Evolutionary conservation across 2,888 invertebrate genomes (phyloP).

Genomic region (Xylophagus ater): DNA sequence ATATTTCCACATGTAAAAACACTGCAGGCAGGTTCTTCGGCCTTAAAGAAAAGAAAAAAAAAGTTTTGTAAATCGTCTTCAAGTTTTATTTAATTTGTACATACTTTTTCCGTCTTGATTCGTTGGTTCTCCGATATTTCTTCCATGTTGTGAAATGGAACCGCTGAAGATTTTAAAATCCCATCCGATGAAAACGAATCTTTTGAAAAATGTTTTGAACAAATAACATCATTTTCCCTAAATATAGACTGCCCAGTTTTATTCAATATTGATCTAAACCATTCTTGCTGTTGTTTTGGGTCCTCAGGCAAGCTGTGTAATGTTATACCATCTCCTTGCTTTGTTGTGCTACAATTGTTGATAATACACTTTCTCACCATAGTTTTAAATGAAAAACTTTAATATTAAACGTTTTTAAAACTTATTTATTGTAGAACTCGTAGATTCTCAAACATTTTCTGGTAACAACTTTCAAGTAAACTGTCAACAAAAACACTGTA

Average conservation of each 20-base stretch:
- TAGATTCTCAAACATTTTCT: too few relatives aligned
- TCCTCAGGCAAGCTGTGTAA: constrained; percentile 10
- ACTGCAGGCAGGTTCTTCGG: constrained; percentile 1
- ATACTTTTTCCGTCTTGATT: constrained; percentile 4
- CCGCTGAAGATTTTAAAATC: constrained; percentile 3
- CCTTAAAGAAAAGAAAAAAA: not conserved
- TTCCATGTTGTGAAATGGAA: constrained; percentile 2
- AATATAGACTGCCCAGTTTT: constrained; percentile 10
- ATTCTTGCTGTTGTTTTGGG: constrained; percentile 2
- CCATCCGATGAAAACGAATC: constrained; percentile 3
- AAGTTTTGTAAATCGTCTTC: not conserved
- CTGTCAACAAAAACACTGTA: too few relatives aligned
- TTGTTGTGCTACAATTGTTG: too few relatives aligned
- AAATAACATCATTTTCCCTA: constrained; percentile 10
- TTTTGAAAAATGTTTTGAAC: constrained; percentile 11
- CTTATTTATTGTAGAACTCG: too few relatives aligned
- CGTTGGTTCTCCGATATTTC: not conserved
- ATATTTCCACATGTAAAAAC: constrained; percentile 9
- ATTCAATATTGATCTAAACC: constrained; percentile 8
- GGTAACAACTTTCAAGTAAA: too few relatives aligned
- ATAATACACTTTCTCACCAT: too few relatives aligned
- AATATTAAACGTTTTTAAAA: too few relatives aligned
- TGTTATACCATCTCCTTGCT: too few relatives aligned
- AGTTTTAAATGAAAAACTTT: too few relatives aligned
- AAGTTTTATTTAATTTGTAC: not conserved